Evolutionary conservation across 2,888 invertebrate species (phyloP), one percentile per base, ranked within the genome.

Genomic region (Eremobia ochroleuca): DNA sequence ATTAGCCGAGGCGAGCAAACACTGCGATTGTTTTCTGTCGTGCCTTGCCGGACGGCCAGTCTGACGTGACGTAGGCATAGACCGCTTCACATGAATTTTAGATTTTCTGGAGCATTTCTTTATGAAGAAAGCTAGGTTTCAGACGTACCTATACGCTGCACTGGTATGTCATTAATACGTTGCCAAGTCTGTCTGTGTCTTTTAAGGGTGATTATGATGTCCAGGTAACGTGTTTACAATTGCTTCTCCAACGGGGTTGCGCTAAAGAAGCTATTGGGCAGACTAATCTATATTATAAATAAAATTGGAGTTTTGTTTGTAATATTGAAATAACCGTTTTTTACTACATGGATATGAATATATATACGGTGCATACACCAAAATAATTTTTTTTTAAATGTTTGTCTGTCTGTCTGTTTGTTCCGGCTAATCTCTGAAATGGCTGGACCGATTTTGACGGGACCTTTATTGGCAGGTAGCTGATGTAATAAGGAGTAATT

Each of bases 11-110:
- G 84, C 90, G 86, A 90, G 92, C 89, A 94, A 94, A 94, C 93
- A 93, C 86, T 82, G 84, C 84, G 89, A 93, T 93, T 94, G 93
- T 93, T 94, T 93, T 92, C 84, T 91, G 87, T 89, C 92, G 92
- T 92, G 92, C 64, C 68, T 75, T 73, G 67, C 76, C 59, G 55
- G 61, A 69, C 80, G 72, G 87, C 58, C 68, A 65, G 59, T 46
- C 81, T 67, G 66, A 68, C 64, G 68, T 78, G 61, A 70, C 84
- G 80, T 79, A 72, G 55, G 67, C 34, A 46, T 64, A 70, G 67
- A 79, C 49, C 37, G 52, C 31, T 83, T 83, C 58, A 64, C 18
- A 28, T 37, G 64, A 66, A 77, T 66, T 59, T 70, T 40, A 68
- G 18, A 66, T 61, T 61, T 66, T 61, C 28, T 37, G 15, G 4